Evolutionary conservation across 1,140 invertebrate species (phyloP), one percentile per base, ranked within the genome.

Genomic region (Olivierus martensii): DNA sequence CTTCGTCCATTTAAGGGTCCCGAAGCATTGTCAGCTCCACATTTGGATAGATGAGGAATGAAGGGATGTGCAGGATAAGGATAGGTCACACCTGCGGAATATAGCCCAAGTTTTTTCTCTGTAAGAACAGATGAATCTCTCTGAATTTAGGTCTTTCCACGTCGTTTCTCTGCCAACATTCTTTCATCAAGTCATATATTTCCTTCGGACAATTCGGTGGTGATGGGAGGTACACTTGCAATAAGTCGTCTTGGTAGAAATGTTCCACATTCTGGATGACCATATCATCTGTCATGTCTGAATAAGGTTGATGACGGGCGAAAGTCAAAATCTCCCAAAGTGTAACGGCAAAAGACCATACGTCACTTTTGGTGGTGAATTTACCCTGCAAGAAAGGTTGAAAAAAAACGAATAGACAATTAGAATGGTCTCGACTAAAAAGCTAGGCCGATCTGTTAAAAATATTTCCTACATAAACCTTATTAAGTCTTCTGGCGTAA

Each of bases 101-200:
- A 67, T 82, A 88, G 37, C 87, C 86, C 57, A 89, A 75, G 67
- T 87, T 87, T 71, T 92, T 91, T 58, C 87, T 76, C 65, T 91
- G 85, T 41, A 94, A 75, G 71, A 91, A 93, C 64, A 90, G 76
- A 66, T 90, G 84, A 54, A 94, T 87, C 70, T 93, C 87, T 53
- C 82, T 75, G 71, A 94, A 95, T 53, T 82, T 82, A 15, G 90
- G 90, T n/a, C 90, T 75, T 63, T 83, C 81, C 6, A 75, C 67
- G 46, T 85, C 84, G 62, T 87, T 82, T 21, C 84, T 74, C 63
- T 89, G 85, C 91, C 91, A 96, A 67, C 90, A 94, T 65, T 92
- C 87, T 55, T 82, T 76, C 86, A 94, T 93, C 56, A 96, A 70
- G 67, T 92, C 88, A 70, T 88, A 93, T 53, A 93, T 84, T 67